These are phyloP conservation scores for Callyntrura guangdongensis DNA, from an alignment of 2,888 invertebrate species.

Conservation along the genomic window DNA sequence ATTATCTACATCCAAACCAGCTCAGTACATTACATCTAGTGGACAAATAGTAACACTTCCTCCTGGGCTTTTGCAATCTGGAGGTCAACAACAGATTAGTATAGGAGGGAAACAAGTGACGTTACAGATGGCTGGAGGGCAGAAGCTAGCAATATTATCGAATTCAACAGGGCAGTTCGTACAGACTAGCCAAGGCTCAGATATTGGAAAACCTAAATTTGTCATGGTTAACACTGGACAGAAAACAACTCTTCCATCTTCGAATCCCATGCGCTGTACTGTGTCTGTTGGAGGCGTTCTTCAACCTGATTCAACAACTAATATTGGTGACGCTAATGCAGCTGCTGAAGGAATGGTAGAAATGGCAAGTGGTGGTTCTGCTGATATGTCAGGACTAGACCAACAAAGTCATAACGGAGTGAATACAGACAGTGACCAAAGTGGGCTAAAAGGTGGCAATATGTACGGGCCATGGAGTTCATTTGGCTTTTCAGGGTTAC, in stretches of 20 bases:
- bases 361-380: conserved; percentile 50
- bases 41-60: conserved; percentile 85
- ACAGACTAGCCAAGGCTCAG: conserved; percentile 34
- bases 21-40: conserved; percentile 83
- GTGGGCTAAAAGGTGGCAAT: conserved; percentile 63
- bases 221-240: conserved; percentile 68
- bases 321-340: not conserved
- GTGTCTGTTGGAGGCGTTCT: conserved; percentile 60
- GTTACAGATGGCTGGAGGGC: conserved; percentile 89
- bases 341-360: conserved; percentile 66
- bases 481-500: conserved; percentile 52
- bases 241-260: conserved; percentile 54
- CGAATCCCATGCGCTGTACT: conserved; percentile 63
- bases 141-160: conserved; percentile 75
- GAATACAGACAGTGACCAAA: conserved; percentile 61
- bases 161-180: conserved; percentile 65
- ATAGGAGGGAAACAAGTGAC: conserved; percentile 91
- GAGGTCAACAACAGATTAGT: conserved; percentile 88
- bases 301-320: conserved; percentile 46
- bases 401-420: conserved; percentile 62
- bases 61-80: conserved; percentile 84
- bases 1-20: conserved; percentile 87
- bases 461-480: conserved; percentile 58
- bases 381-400: conserved; percentile 16
- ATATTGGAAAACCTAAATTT: conserved; percentile 57